A percentile compares a stretch with the other conserved stretches of the same genome.
phyloP scores from a whole-genome alignment of 2,888 invertebrate species.

The Tetragonula carbonaria region DNA sequence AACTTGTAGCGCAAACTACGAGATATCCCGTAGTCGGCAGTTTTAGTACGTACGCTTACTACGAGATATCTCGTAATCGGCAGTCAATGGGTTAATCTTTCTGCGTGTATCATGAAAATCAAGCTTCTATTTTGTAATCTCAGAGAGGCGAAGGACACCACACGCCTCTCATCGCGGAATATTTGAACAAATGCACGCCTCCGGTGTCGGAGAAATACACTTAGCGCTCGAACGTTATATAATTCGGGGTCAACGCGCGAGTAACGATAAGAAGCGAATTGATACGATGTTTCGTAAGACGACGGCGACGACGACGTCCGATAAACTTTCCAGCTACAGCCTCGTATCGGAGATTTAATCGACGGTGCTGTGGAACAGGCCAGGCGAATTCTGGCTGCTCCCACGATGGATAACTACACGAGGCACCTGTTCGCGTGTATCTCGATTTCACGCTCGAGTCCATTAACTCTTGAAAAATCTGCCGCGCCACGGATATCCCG shows the following conservation, averaged over 20 bases:
- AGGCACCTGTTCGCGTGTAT: background rate
- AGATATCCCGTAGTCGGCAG: too few relatives aligned
- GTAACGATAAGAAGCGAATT: slow-evolving; percentile 27
- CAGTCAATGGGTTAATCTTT: too few relatives aligned
- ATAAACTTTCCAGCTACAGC: background rate
- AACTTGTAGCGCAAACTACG: too few relatives aligned
- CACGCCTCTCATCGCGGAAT: background rate
- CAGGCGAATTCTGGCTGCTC: background rate
- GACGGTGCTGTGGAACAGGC: background rate
- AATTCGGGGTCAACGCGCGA: background rate
- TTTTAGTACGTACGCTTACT: too few relatives aligned
- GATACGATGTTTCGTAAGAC: slow-evolving; percentile 26
- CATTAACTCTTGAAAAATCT: background rate
- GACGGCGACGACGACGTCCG: background rate
- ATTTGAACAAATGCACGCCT: slow-evolving; percentile 2
- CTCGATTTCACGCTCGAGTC: background rate
- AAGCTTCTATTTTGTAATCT: background rate
- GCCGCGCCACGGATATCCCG: background rate
- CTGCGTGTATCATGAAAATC: background rate
- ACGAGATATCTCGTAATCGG: too few relatives aligned
- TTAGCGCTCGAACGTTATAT: background rate
- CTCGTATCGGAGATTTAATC: slow-evolving; percentile 3
- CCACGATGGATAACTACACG: background rate
- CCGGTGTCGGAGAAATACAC: background rate
- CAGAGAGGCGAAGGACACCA: background rate